Evolutionary conservation across 2,888 invertebrate species (phyloP).

Genomic region (Cataglyphis rosenhaueri): DNA sequence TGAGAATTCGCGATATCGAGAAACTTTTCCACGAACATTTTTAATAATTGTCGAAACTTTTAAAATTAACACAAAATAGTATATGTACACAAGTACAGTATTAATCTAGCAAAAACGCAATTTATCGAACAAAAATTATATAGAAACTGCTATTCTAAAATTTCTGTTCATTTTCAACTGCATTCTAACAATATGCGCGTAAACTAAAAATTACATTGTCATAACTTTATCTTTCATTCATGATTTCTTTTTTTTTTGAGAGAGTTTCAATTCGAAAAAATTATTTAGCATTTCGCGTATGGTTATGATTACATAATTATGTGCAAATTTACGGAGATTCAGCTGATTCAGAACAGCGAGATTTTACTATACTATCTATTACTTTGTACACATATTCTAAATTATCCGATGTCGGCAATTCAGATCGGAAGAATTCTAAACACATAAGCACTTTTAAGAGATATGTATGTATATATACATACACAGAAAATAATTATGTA

Average conservation of each 20-base stretch:
- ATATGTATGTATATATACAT: not conserved
- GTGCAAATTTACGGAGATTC: not conserved
- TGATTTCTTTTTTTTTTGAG: not conserved
- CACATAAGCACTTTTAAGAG: not conserved
- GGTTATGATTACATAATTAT: not conserved
- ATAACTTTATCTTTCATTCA: not conserved
- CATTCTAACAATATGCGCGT: not conserved
- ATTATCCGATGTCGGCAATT: not conserved
- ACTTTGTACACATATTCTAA: not conserved
- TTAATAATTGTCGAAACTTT: not conserved
- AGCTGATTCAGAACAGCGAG: not conserved
- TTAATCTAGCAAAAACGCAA: not conserved
- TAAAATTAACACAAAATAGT: not conserved
- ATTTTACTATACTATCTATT: not conserved
- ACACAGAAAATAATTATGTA: not conserved
- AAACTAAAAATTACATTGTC: not conserved
- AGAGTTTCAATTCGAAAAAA: not conserved
- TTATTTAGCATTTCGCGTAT: not conserved
- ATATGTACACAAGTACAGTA: not conserved
- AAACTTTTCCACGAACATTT: conserved; percentile 12
- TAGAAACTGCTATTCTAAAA: not conserved
- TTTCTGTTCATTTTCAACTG: not conserved
- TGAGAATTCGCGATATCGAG: not conserved
- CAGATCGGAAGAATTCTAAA: not conserved
- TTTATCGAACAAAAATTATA: not conserved